These are phyloP conservation scores for Gallinago nigripennis DNA, from an alignment of 2,797 vertebrate genomes.

Conservation along the genomic window DNA sequence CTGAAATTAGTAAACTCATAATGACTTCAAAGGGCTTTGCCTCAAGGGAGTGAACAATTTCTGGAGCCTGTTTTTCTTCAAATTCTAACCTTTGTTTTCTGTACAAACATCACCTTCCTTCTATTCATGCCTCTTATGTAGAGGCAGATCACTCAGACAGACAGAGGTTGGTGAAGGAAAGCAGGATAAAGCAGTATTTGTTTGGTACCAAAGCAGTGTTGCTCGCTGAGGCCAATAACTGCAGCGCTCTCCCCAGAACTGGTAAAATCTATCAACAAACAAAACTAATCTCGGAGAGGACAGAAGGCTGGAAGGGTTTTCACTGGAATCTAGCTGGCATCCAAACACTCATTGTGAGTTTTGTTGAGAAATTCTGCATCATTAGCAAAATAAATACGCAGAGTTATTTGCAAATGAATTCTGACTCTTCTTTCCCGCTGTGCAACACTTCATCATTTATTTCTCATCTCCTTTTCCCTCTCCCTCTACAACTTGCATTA, in stretches of 20 bases:
- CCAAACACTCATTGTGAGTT: not conserved
- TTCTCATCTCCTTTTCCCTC: not conserved
- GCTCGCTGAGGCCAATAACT: not conserved
- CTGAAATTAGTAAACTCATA: not conserved
- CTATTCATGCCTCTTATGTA: not conserved
- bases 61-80: constrained; percentile 2
- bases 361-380: not conserved
- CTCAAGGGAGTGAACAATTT: not conserved
- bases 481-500: not conserved
- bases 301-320: not conserved
- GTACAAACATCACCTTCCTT: not conserved
- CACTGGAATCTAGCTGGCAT: not conserved
- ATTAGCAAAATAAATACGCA: not conserved
- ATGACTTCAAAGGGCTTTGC: not conserved
- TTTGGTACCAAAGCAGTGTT: not conserved
- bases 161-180: not conserved
- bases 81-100: not conserved
- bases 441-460: not conserved
- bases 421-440: not conserved
- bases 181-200: not conserved
- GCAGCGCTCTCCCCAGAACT: not conserved
- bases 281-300: not conserved
- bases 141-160: not conserved
- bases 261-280: not conserved
- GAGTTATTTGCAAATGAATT: constrained; percentile 24